Evolutionary conservation across 2,888 invertebrate species (phyloP), one percentile per base, ranked within the genome.

Genomic region (Platypus cylindrus): DNA sequence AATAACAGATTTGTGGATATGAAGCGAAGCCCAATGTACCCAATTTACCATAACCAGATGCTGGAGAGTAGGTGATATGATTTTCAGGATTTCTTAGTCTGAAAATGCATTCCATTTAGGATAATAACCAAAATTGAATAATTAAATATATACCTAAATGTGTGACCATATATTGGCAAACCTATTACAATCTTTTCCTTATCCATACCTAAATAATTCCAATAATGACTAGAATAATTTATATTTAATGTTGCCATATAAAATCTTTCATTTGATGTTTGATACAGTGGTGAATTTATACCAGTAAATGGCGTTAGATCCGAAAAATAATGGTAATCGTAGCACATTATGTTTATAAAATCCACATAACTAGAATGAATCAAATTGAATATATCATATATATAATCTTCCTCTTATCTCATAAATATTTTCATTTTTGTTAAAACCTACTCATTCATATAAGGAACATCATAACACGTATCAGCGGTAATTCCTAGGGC

Each of bases 301-400:
- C 85, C 78, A 12, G 90, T 90, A 46, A 86, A 75, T 1, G 90
- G 90, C 2, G 80, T 76, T 41, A 72, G 71, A 55, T 69, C 68
- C 3, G 75, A 70, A 52, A 72, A 91, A 52, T 74, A 80, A 58
- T 91, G 89, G 53, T 75, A 91, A 58, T 93, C 91, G 54, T 93
- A 93, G 0, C 82, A 72, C 91, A 91, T 91, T n/a, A 93, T 54
- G 58, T 86, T 89, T 0, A 87, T 72, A 63, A 74, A 86, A 59
- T 91, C 90, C 0, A 79, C 75, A 54, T 80, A 67, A 32, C 76
- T 78, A 52, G 14, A 34, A 30, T 30, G 13, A 29, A 5, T 13
- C 11, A 14, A 14, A 7, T 12, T 29, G 13, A 14, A 7, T 5
- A 29, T n/a, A n/a, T n/a, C n/a, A n/a, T n/a, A n/a, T n/a, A n/a